Percentiles rank a stretch among this genome's conserved stretches.
These are phyloP conservation scores for Platichthys stellatus DNA, from an alignment of 2,113 vertebrate genomes.

Conservation along the genomic window DNA sequence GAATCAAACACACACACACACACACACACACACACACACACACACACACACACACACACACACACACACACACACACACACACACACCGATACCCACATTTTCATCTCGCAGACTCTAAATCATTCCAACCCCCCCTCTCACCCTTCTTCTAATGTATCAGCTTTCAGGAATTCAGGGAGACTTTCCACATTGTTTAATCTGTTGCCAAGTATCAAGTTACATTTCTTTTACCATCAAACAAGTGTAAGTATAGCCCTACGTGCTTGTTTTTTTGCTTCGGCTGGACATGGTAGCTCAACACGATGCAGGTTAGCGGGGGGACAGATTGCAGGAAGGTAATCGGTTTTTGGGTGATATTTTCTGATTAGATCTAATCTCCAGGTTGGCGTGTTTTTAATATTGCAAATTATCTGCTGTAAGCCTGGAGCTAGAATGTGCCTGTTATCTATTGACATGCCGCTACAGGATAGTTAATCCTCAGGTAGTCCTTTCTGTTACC, in stretches of 20 bases:
- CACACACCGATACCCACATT: background rate
- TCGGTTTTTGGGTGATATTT: background rate
- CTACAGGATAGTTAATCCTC: slow-evolving; percentile 51
- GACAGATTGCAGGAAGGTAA: no score
- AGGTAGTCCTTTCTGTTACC: slow-evolving; percentile 40
- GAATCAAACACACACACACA: slow-evolving; percentile 27
- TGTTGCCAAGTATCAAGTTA: background rate
- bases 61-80: background rate
- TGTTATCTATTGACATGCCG: slow-evolving; percentile 32
- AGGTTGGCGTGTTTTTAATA: background rate
- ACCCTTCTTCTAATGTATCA: slow-evolving; percentile 2
- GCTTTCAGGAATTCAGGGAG: background rate
- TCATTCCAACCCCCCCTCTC: background rate
- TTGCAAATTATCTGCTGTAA: background rate
- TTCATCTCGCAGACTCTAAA: slow-evolving; percentile 13
- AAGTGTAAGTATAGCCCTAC: slow-evolving; percentile 2
- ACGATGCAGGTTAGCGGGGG: no score
- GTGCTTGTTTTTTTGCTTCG: background rate
- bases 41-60: background rate
- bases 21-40: background rate
- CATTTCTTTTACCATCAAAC: background rate
- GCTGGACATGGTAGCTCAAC: no score
- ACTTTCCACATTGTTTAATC: background rate
- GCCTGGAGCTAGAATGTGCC: slow-evolving; percentile 16
- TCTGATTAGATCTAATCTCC: background rate